Evolutionary conservation across 2,888 invertebrate genomes (phyloP), one percentile per base, ranked within the genome.

Genomic region (Drosophila testacea): DNA sequence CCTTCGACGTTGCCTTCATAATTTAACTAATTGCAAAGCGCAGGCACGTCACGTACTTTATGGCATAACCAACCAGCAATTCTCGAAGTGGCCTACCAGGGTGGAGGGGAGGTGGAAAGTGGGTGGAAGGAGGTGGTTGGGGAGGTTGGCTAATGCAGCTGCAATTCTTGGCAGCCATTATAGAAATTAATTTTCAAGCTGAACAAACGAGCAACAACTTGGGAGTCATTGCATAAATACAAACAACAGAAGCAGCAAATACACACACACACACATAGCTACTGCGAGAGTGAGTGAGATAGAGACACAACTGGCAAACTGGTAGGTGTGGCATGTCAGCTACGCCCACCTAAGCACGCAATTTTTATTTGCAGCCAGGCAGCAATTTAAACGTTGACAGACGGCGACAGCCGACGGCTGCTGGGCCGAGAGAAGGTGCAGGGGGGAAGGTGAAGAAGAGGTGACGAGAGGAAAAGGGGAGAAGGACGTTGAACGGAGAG

Each of bases 191-290:
- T 86, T 86, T 86, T 75, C 85, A 86, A 86, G 86, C 83, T 86
- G 86, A 88, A 86, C 85, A 86, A 86, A 86, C 85, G 85, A 86
- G 85, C 85, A 86, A 88, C 85, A 86, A 86, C 85, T 83, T 88
- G 85, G 88, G 83, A 88, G 85, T 85, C 86, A 70, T 83, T 84
- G 87, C 83, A 83, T 81, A 86, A 86, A 83, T 62, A 77, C 84
- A 75, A 68, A 70, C 69, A 72, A 59, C 68, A 54, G 41, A 52
- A 65, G 66, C 57, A 79, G 57, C 52, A 77, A 70, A 60, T 46
- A 67, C 34, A 55, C 59, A 64, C 60, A 66, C 41, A 52, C 42
- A 44, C 30, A 44, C 30, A 60, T 16, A 41, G 2, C 11, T 4
- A 11, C 9, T 39, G 11, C 4, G 41, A 30, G 46, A 28, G 54